phyloP scores from a whole-genome alignment of 2,888 invertebrate species.

The Merodon equestris region DNA sequence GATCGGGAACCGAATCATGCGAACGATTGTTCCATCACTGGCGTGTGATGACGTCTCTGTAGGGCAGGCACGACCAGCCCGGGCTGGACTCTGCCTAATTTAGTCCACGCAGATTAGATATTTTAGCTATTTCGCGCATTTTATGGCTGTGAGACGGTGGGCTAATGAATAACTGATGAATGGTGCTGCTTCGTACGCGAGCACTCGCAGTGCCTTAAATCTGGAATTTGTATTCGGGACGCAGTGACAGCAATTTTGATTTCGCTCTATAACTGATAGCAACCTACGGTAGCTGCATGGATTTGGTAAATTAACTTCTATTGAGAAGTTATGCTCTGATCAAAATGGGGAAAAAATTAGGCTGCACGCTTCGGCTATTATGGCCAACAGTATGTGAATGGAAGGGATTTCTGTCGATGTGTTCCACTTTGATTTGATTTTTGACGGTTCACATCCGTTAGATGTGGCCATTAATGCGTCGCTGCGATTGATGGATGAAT shows the following conservation, averaged over 20 bases:
- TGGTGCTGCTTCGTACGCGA: slow-evolving; percentile 17
- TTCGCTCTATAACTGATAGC: slow-evolving; percentile 50
- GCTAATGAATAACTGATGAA: slow-evolving; percentile 63
- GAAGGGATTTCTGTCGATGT: too few relatives aligned
- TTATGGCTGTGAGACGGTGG: slow-evolving; percentile 51
- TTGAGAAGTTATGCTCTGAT: slow-evolving; percentile 47
- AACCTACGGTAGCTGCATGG: too few relatives aligned
- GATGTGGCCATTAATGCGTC: slow-evolving; percentile 62
- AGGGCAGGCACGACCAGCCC: too few relatives aligned
- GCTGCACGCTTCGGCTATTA: slow-evolving; percentile 63
- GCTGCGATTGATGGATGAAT: slow-evolving; percentile 43
- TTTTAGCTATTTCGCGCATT: slow-evolving; percentile 63
- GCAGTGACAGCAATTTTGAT: slow-evolving; percentile 43
- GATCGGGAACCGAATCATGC: slow-evolving; percentile 48
- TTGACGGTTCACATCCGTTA: slow-evolving; percentile 42
- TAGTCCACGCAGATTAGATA: slow-evolving; percentile 59
- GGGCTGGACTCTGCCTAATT: slow-evolving; percentile 42
- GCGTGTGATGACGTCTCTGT: too few relatives aligned
- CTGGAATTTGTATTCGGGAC: slow-evolving; percentile 55
- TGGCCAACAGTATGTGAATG: too few relatives aligned
- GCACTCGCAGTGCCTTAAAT: too few relatives aligned
- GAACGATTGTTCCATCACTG: slow-evolving; percentile 24
- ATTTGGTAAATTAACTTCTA: slow-evolving; percentile 41
- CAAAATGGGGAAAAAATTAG: slow-evolving; percentile 51
- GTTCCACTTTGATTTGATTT: too few relatives aligned